Evolutionary conservation across 2,797 vertebrate genomes (phyloP).

Genomic region (Eupleurogrammus muticus): DNA sequence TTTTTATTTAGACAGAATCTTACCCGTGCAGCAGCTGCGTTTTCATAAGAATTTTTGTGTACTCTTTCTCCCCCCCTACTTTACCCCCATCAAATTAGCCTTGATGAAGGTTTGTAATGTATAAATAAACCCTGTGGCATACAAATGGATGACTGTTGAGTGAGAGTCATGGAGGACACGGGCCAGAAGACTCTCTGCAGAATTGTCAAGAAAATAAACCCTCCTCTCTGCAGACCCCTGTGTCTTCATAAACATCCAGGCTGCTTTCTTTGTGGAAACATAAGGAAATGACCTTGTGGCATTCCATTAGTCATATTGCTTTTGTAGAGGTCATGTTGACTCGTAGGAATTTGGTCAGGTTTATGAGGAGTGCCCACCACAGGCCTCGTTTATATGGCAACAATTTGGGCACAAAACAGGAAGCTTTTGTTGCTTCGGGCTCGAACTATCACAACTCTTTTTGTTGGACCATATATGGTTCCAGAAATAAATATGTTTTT

Average conservation of each 20-base stretch:
- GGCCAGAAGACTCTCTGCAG: conserved; percentile 79
- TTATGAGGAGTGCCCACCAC: conserved; percentile 35
- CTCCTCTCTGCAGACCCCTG: conserved; percentile 72
- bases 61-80: conserved; percentile 61
- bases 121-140: conserved; percentile 87
- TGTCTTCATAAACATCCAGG: conserved; percentile 82
- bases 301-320: conserved; percentile 73
- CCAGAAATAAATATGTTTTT: too few species aligned
- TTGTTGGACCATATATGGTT: too few species aligned
- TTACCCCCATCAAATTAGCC: conserved; percentile 85
- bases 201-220: conserved; percentile 86
- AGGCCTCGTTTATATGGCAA: neutral
- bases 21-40: conserved; percentile 83
- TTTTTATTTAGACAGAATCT: conserved; percentile 84
- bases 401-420: too few species aligned
- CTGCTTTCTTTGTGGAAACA: conserved; percentile 72
- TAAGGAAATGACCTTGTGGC: conserved; percentile 74
- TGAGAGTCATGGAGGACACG: conserved; percentile 79
- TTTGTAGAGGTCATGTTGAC: conserved; percentile 53
- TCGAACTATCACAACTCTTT: too few species aligned
- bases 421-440: too few species aligned
- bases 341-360: conserved; percentile 37
- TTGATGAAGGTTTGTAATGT: conserved; percentile 86
- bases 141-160: conserved; percentile 87
- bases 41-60: conserved; percentile 82